Evolutionary conservation across 2,797 vertebrate species (phyloP).

Genomic region (Spinus pinus): DNA sequence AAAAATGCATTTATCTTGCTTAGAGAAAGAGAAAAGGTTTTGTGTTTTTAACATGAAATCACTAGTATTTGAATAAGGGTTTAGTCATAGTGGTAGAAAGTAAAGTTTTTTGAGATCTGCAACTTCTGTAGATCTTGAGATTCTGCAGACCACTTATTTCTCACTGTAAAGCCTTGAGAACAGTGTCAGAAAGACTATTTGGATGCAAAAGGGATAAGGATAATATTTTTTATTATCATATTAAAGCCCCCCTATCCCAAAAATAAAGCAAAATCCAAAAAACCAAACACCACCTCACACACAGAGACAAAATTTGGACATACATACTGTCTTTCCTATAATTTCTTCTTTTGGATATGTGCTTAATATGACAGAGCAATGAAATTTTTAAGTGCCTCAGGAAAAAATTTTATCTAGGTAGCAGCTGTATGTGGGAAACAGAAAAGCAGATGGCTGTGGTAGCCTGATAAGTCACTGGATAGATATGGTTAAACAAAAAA

Average conservation of each 20-base stretch:
- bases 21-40: background rate
- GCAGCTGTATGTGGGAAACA: background rate
- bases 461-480: background rate
- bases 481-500: background rate
- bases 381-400: background rate
- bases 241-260: accelerated
- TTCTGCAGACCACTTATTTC: background rate
- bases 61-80: background rate
- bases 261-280: background rate
- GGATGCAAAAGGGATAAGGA: background rate
- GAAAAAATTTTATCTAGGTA: background rate
- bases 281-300: accelerated
- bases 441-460: background rate
- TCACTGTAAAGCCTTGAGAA: background rate
- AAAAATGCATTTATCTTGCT: background rate
- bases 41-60: background rate
- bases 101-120: background rate
- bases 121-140: background rate
- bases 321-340: background rate
- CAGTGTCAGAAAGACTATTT: background rate
- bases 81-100: background rate
- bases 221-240: background rate
- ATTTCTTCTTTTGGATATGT: background rate
- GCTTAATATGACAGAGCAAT: background rate
- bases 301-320: background rate